These are phyloP conservation scores for Alfaro cultratus DNA, from an alignment of 2,797 vertebrate genomes.

Conservation along the genomic window DNA sequence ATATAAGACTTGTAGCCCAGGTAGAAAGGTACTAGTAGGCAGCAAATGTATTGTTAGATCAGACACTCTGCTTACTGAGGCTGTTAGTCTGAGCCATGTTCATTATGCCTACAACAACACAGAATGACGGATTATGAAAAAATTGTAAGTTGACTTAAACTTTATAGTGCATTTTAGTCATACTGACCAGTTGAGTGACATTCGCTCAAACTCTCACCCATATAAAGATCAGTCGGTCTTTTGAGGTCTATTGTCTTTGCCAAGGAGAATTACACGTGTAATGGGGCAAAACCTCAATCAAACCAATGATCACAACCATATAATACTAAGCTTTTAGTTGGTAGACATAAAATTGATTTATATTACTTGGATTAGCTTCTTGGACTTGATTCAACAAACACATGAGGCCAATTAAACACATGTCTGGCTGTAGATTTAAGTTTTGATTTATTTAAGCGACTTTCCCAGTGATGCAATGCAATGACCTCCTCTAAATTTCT, in stretches of 20 bases:
- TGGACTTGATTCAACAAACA: slow-evolving; percentile 47
- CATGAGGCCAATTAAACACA: slow-evolving; percentile 49
- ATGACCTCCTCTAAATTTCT: slow-evolving; percentile 19
- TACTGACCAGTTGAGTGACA: background rate
- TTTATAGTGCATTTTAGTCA: background rate
- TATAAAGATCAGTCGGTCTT: background rate
- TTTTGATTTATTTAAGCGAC: slow-evolving; percentile 32
- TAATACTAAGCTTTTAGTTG: background rate
- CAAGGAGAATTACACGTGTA: background rate
- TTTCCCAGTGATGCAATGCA: slow-evolving; percentile 35
- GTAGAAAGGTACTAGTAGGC: too few species aligned
- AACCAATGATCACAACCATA: background rate
- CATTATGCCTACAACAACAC: background rate
- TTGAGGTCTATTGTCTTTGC: background rate
- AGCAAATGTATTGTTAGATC: too few species aligned
- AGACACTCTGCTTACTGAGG: too few species aligned
- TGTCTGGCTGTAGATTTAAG: slow-evolving; percentile 31
- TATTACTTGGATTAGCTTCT: slow-evolving; percentile 44
- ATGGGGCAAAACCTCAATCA: background rate
- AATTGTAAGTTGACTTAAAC: background rate
- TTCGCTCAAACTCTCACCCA: background rate
- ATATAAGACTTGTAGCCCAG: too few species aligned
- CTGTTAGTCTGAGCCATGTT: background rate
- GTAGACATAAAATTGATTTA: slow-evolving; percentile 6
- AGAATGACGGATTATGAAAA: background rate